Evolutionary conservation across 2,113 vertebrate species (phyloP).

Genomic region (Perca schrenkii): DNA sequence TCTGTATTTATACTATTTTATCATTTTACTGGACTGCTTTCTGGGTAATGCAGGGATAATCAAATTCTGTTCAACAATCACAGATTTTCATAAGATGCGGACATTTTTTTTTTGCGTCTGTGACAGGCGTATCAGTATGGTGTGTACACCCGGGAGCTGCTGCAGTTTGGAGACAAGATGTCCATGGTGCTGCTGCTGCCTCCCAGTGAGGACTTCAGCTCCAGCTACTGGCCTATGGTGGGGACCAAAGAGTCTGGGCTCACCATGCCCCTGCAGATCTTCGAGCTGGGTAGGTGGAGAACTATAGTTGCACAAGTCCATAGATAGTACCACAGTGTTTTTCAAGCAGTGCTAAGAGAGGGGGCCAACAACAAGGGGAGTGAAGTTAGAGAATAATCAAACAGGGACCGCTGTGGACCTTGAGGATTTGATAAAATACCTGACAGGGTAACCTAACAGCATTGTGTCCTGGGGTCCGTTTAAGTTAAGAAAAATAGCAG

Average conservation of each 20-base stretch:
- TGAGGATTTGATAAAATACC: neutral
- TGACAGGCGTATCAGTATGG: slow-evolving; percentile 83
- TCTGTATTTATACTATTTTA: neutral
- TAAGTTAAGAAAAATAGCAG: neutral
- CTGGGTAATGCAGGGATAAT: neutral
- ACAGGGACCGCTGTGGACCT: neutral
- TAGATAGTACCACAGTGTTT: neutral
- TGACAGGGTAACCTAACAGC: neutral
- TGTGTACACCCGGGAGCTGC: slow-evolving; percentile 84
- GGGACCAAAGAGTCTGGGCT: slow-evolving; percentile 76
- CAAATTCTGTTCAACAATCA: neutral
- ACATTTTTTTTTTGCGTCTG: neutral
- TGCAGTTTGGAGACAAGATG: slow-evolving; percentile 82
- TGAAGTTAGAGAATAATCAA: neutral
- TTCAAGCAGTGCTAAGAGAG: neutral
- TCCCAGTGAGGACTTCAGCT: slow-evolving; percentile 85
- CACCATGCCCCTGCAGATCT: slow-evolving; percentile 85
- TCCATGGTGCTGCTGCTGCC: slow-evolving; percentile 85
- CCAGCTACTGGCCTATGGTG: slow-evolving; percentile 80
- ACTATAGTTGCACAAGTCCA: neutral
- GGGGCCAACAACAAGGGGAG: neutral
- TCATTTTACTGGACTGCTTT: no score
- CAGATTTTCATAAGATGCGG: neutral
- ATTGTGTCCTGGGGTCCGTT: neutral
- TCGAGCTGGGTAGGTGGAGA: slow-evolving; percentile 81